Conservation (phyloP, 2,797 vertebrate genomes). For the Semaprochilodus insignis region DNA sequence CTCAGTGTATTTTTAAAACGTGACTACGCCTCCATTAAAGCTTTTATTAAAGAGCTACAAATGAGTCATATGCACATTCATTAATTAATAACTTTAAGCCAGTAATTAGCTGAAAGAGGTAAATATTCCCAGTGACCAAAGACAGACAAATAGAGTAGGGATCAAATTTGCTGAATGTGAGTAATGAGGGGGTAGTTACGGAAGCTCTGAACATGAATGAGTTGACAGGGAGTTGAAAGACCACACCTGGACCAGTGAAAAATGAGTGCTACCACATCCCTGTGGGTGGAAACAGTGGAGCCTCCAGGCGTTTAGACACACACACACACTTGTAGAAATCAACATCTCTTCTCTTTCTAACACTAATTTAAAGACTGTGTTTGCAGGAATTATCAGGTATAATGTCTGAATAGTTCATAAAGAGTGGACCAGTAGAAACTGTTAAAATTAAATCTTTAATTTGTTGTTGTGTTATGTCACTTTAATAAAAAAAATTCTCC, state of each 20-base stretch:
- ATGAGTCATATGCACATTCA: not conserved
- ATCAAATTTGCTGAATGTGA: conserved; percentile 1
- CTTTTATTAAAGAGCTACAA: not conserved
- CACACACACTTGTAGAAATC: not conserved
- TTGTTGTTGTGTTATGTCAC: no score
- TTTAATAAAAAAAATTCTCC: no score
- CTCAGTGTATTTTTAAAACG: not conserved
- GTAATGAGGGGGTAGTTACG: conserved; percentile 7
- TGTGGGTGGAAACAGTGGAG: conserved; percentile 9
- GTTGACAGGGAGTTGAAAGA: conserved; percentile 44
- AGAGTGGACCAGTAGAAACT: not conserved
- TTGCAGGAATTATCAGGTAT: no score
- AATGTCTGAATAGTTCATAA: not conserved
- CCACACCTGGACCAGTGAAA: conserved; percentile 57
- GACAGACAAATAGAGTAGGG: conserved; percentile 2
- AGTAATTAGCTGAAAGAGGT: not conserved
- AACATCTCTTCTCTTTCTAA: no score
- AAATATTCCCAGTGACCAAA: not conserved
- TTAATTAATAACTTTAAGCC: not conserved
- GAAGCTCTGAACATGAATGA: conserved; percentile 36
- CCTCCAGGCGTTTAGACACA: conserved; percentile 59
- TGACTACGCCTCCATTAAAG: not conserved
- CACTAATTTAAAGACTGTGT: no score
- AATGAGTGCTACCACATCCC: conserved; percentile 38
- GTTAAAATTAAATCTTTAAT: no score